Conservation (phyloP, 1,140 invertebrate genomes). For the Dufourea novaeangliae region DNA sequence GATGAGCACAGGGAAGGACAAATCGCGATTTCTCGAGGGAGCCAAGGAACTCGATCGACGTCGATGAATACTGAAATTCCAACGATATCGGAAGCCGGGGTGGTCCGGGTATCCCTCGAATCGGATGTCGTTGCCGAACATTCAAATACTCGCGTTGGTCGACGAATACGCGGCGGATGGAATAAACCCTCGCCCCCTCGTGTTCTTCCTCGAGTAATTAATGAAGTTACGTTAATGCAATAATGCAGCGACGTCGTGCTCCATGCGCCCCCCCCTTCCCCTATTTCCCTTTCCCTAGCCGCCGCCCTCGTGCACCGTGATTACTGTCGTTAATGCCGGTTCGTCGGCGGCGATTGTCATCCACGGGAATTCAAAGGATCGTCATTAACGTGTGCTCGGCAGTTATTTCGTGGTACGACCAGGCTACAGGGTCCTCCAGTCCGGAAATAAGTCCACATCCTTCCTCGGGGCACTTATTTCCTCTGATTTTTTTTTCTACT, state of each 20-base stretch:
- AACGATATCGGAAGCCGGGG: conserved; percentile 35
- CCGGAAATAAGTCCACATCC: conserved; percentile 1
- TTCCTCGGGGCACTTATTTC: background rate
- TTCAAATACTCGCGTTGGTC: conserved; percentile 2
- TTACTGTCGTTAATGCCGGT: conserved; percentile 45
- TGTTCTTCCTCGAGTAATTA: conserved; percentile 61
- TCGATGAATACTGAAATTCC: conserved; percentile 28
- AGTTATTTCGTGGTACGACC: conserved; percentile 27
- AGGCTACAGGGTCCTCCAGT: background rate
- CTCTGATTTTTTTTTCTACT: too few relatives aligned
- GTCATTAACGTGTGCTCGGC: conserved; percentile 39
- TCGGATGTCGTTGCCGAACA: conserved; percentile 19
- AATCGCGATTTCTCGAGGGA: conserved; percentile 27
- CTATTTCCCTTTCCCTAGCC: background rate
- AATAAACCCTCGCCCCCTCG: conserved; percentile 23
- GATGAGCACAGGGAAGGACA: too few relatives aligned
- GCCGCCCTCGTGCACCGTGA: background rate
- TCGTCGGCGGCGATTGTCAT: conserved; percentile 46
- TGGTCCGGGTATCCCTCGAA: conserved; percentile 32
- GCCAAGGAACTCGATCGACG: conserved; percentile 5
- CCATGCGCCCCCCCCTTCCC: too few relatives aligned
- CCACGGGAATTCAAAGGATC: conserved; percentile 50
- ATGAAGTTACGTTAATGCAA: conserved; percentile 67
- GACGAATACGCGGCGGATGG: conserved; percentile 14
- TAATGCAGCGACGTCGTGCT: conserved; percentile 50